Evolutionary conservation across 2,113 vertebrate species (phyloP).

Genomic region (Equus quagga): DNA sequence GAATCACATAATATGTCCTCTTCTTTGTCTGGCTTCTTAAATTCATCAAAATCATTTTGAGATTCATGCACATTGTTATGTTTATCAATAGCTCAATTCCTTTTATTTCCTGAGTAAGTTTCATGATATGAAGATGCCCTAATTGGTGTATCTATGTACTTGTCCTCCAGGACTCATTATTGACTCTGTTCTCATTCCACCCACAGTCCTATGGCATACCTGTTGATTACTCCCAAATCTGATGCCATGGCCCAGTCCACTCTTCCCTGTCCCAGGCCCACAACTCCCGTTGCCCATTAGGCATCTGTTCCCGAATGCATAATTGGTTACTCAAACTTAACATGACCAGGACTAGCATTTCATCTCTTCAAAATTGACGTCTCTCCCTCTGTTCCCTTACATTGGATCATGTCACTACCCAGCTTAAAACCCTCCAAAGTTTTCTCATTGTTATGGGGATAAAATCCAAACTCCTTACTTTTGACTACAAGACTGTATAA

Average conservation of each 20-base stretch:
- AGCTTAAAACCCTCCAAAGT: background rate
- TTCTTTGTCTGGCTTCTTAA: background rate
- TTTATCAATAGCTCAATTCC: background rate
- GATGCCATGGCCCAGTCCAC: background rate
- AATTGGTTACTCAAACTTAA: background rate
- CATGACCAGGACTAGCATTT: background rate
- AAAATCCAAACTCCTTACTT: background rate
- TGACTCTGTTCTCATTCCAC: background rate
- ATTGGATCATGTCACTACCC: background rate
- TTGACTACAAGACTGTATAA: background rate
- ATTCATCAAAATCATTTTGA: background rate
- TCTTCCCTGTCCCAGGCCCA: background rate
- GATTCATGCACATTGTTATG: background rate
- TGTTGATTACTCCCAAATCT: too few relatives aligned
- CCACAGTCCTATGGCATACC: background rate
- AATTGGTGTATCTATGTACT: background rate
- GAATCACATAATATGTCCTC: background rate
- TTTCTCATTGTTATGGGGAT: background rate
- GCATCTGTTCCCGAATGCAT: background rate
- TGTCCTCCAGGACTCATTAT: background rate
- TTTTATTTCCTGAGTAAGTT: background rate
- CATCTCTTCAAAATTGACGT: background rate
- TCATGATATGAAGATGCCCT: background rate
- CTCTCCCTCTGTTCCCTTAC: background rate
- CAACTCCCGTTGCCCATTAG: background rate